Evolutionary conservation across 23 tunicate species (phyloP), one percentile per base, ranked within the genome.

Genomic region (Trididemnum miniatum): DNA sequence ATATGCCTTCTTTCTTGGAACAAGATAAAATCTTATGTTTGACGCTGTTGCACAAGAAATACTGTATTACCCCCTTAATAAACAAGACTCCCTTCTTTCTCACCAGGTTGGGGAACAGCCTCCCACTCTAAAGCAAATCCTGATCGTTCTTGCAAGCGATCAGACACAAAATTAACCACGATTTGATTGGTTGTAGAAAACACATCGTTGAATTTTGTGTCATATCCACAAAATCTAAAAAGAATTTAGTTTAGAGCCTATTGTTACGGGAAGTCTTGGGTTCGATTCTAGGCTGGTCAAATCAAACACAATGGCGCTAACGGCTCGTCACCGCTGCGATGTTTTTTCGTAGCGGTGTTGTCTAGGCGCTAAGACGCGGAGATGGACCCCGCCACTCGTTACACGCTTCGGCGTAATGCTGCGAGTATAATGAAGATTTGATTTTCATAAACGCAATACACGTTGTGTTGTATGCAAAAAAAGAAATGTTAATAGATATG

Each of bases 221-320:
- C 92, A 62, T 59, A 59, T 12, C 97, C 97, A 64, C 97, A 92
- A 79, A 33, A 92, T 39, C 97, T 92, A 5, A 4, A 69, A 69
- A 4, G 37, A 20, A 62, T 7, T 44, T 44, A 44, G 54, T 7
- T 15, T 44, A 44, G 15, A 44, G n/a, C n/a, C n/a, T n/a, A n/a
- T n/a, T n/a, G 15, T 44, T 7, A 15, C 54, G 15, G 54, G 15
- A 44, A 44, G 54, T 44, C 54, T 44, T 9, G 9, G 54, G 54
- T 44, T 44, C 54, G 54, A 44, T 7, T 44, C 54, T 44, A 9
- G 54, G 54, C 54, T 44, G 54, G 54, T 44, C 54, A 44, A 44
- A 44, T 15, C 54, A 44, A 15, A 44, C 15, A 44, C 54, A 15
- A 15, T 44, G 54, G 9, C 15, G 54, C 54, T 15, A 44, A 44